A percentile compares a stretch with the other conserved stretches of the same genome.
Conservation (phyloP, 2,888 invertebrate genomes). For the Therioaphis trifolii region DNA sequence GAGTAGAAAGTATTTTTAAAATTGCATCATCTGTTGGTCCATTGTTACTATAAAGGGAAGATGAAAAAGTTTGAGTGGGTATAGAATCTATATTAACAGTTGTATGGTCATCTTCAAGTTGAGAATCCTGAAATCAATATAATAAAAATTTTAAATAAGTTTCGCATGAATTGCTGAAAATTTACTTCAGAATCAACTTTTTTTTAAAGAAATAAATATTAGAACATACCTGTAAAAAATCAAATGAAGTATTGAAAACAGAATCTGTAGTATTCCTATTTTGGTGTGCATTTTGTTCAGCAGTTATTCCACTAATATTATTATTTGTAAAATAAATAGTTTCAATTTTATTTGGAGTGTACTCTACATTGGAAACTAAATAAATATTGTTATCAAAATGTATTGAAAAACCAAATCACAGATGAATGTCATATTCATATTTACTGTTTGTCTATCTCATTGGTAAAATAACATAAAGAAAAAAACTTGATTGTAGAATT, state of each 20-base stretch:
- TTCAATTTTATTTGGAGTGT: constrained; percentile 34
- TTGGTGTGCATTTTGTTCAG: constrained; percentile 22
- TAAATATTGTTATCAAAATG: background rate
- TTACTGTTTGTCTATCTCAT: no score
- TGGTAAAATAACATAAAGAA: no score
- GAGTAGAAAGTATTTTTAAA: constrained; percentile 41
- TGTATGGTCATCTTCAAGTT: constrained; percentile 35
- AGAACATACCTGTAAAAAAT: constrained; percentile 48
- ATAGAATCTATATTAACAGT: constrained; percentile 11
- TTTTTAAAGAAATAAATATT: background rate
- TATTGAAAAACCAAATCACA: no score
- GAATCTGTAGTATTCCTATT: constrained; percentile 4
- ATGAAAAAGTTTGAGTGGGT: constrained; percentile 54
- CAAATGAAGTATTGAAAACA: constrained; percentile 50
- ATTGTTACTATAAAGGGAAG: constrained; percentile 15
- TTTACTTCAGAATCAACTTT: no score
- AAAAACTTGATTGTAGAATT: no score
- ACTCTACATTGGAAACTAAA: constrained; percentile 21
- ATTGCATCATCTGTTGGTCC: constrained; percentile 38
- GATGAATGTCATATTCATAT: no score
- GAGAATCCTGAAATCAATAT: constrained; percentile 40
- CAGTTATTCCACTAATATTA: constrained; percentile 8
- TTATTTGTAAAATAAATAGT: constrained; percentile 60
- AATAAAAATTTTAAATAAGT: background rate
- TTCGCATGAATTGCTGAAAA: no score